Evolutionary conservation across 2,888 invertebrate genomes (phyloP).

Genomic region (Philaethria dido): DNA sequence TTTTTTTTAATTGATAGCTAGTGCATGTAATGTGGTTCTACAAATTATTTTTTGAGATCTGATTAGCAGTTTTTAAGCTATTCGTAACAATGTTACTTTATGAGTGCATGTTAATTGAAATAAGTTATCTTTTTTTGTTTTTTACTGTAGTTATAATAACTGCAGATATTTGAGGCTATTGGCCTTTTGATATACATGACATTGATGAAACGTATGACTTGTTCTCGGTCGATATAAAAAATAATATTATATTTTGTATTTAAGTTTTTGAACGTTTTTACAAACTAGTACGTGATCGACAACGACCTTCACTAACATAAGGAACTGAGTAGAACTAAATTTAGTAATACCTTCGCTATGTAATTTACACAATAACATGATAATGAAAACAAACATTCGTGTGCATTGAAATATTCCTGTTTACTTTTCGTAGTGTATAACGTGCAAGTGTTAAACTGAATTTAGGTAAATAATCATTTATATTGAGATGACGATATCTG

Average conservation of each 20-base stretch:
- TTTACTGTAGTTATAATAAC: too few relatives aligned
- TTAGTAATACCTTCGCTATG: conserved; percentile 7
- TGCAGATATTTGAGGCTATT: neutral
- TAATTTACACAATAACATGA: conserved; percentile 14
- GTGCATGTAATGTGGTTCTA: too few relatives aligned
- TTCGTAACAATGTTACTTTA: too few relatives aligned
- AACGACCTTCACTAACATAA: conserved; percentile 34
- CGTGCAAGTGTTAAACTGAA: conserved; percentile 7
- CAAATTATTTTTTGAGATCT: too few relatives aligned
- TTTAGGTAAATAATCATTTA: neutral
- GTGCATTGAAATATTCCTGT: conserved; percentile 5
- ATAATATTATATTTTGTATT: neutral
- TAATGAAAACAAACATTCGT: conserved; percentile 13
- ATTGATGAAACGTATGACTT: too few relatives aligned
- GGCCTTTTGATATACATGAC: neutral
- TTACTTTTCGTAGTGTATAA: conserved; percentile 1
- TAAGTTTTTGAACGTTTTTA: neutral
- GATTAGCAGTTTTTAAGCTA: too few relatives aligned
- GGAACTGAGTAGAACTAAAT: conserved; percentile 12
- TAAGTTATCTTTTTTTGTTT: too few relatives aligned
- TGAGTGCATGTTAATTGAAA: too few relatives aligned
- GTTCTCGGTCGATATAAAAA: neutral
- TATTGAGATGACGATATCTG: conserved; percentile 2
- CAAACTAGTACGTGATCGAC: conserved; percentile 17
- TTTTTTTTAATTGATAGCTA: too few relatives aligned